Percentiles rank a stretch among this genome's conserved stretches.
Conservation (phyloP, 2,888 invertebrate genomes). For the Zelleria hepariella region DNA sequence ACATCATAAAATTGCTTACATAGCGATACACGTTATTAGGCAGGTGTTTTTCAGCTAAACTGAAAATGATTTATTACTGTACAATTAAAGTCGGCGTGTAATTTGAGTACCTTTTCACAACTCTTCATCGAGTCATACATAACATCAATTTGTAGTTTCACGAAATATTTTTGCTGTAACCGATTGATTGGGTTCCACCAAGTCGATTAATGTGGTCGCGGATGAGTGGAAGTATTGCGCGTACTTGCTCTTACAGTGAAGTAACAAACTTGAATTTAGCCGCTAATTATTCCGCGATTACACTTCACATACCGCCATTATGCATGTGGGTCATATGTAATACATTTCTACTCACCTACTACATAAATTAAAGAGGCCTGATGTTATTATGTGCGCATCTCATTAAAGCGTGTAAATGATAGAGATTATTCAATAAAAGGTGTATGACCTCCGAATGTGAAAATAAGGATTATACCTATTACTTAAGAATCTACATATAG, state of each 20-base stretch:
- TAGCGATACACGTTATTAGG: neutral
- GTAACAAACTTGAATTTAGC: neutral
- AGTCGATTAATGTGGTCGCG: neutral
- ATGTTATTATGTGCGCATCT: neutral
- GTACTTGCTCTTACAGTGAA: neutral
- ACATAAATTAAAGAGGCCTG: neutral
- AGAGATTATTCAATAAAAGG: neutral
- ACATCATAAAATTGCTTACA: neutral
- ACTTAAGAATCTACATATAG: neutral
- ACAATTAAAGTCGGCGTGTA: neutral
- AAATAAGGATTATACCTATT: neutral
- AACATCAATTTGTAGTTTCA: neutral
- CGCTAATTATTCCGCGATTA: neutral
- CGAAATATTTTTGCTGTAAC: neutral
- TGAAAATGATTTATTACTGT: neutral
- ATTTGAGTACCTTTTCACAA: neutral
- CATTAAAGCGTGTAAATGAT: neutral
- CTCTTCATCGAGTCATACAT: neutral
- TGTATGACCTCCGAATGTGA: too few species aligned
- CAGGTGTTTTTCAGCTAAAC: neutral
- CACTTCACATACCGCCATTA: neutral
- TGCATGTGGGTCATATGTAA: neutral
- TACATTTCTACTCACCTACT: neutral
- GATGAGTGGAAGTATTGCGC: neutral
- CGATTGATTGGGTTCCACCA: neutral